Conservation (phyloP, 2,888 invertebrate species). For the Machimus atricapillus region DNA sequence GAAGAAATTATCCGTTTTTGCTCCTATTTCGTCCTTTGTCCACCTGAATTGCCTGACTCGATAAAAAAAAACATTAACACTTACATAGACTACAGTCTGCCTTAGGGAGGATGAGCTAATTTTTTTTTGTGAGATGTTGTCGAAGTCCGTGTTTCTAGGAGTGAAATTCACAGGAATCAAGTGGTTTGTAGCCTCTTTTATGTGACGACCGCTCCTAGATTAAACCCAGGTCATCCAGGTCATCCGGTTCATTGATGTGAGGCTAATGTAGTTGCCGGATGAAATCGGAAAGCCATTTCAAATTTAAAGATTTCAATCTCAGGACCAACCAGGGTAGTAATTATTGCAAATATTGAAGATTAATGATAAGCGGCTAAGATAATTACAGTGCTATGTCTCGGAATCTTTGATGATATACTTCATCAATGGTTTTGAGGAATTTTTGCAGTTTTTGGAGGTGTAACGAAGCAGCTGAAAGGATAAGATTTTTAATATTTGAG, state of each 20-base stretch:
- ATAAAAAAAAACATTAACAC: slow-evolving; percentile 16
- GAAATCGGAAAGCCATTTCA: neutral
- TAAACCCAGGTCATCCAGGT: neutral
- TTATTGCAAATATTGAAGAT: slow-evolving; percentile 7
- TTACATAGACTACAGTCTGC: slow-evolving; percentile 6
- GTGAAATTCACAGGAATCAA: slow-evolving; percentile 30
- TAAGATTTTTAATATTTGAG: neutral
- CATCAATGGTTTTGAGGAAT: neutral
- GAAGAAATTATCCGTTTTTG: neutral
- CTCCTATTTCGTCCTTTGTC: neutral
- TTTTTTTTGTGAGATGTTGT: neutral
- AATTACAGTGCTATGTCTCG: neutral
- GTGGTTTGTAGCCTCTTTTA: neutral
- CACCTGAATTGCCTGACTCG: neutral
- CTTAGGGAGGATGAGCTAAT: neutral
- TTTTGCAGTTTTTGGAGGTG: neutral
- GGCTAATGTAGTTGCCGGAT: neutral
- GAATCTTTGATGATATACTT: neutral
- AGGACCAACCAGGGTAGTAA: neutral
- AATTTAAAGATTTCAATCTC: slow-evolving; percentile 31
- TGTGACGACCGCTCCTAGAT: neutral
- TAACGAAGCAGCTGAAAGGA: neutral
- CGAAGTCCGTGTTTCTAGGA: neutral
- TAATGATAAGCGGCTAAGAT: neutral
- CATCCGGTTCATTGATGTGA: neutral